Conservation (phyloP, 1,140 invertebrate species). For the Nylanderia fulva region DNA sequence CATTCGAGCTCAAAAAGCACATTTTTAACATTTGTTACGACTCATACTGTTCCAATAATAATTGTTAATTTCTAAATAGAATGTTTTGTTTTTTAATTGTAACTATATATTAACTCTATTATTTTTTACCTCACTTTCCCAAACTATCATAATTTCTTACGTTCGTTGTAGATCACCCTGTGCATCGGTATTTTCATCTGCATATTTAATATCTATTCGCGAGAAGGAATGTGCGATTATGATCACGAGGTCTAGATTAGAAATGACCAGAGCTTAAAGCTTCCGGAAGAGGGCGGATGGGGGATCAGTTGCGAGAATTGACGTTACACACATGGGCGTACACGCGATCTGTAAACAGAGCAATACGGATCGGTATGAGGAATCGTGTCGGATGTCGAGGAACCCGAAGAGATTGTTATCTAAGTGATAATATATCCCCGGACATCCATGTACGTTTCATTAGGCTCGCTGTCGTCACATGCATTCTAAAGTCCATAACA, state of each 20-base stretch:
- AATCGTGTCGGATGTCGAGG: constrained; percentile 46
- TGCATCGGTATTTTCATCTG: not conserved
- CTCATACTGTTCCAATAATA: too few species aligned
- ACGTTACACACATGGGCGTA: constrained; percentile 30
- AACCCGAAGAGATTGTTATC: constrained; percentile 65
- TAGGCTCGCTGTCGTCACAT: not conserved
- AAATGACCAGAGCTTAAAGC: not conserved
- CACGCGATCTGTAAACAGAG: constrained; percentile 46
- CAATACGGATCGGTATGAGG: constrained; percentile 35
- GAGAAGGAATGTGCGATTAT: not conserved
- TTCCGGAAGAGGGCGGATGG: not conserved
- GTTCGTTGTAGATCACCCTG: too few species aligned
- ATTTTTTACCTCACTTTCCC: too few species aligned
- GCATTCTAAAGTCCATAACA: not conserved
- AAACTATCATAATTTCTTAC: too few species aligned
- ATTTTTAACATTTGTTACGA: too few species aligned
- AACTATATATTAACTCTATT: too few species aligned
- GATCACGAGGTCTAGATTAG: not conserved
- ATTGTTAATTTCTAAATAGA: too few species aligned
- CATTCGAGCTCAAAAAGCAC: too few species aligned
- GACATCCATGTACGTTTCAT: constrained; percentile 29
- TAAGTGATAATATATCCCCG: constrained; percentile 37
- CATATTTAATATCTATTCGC: too few species aligned
- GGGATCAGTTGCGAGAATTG: constrained; percentile 20
- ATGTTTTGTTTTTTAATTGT: too few species aligned